A percentile compares a stretch with the other conserved stretches of the same genome.
phyloP scores from a whole-genome alignment of 1,140 invertebrate species.

The Mesaphorura yosii region DNA sequence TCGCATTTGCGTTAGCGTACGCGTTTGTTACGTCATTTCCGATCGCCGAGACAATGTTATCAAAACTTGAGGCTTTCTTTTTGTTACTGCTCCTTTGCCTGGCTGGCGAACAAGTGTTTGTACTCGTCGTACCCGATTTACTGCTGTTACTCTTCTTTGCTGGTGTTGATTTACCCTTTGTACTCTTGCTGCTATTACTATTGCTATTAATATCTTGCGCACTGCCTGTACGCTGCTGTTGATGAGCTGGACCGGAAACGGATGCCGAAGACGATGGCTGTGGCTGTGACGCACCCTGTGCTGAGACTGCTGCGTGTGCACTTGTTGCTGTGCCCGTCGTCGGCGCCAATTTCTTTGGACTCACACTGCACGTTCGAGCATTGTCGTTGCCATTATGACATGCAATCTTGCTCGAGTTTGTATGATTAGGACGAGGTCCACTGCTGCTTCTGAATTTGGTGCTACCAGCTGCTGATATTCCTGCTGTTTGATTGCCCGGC shows the following conservation, averaged over 20 bases:
- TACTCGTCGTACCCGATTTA: no score
- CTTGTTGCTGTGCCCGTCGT: no score
- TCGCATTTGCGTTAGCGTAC: background rate
- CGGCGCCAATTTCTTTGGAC: no score
- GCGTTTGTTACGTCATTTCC: constrained; percentile 25
- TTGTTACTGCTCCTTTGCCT: constrained; percentile 3
- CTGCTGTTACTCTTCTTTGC: no score
- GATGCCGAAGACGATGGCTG: constrained; percentile 3
- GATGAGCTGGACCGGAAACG: background rate
- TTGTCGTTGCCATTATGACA: background rate
- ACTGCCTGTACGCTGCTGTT: background rate
- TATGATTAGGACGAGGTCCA: no score
- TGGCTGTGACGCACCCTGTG: background rate
- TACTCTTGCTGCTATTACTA: background rate
- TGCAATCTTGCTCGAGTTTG: background rate
- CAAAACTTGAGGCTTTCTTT: constrained; percentile 26
- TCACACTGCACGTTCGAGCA: background rate
- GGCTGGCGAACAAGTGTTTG: no score
- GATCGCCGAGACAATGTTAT: constrained; percentile 22
- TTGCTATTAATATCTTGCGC: background rate
- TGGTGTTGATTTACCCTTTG: no score
- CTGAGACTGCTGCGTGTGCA: no score
- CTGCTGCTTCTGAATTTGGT: no score
- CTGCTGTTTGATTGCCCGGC: no score
- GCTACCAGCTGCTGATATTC: no score